Conservation (phyloP, 2,797 vertebrate species). For the Denticeps clupeoides region DNA sequence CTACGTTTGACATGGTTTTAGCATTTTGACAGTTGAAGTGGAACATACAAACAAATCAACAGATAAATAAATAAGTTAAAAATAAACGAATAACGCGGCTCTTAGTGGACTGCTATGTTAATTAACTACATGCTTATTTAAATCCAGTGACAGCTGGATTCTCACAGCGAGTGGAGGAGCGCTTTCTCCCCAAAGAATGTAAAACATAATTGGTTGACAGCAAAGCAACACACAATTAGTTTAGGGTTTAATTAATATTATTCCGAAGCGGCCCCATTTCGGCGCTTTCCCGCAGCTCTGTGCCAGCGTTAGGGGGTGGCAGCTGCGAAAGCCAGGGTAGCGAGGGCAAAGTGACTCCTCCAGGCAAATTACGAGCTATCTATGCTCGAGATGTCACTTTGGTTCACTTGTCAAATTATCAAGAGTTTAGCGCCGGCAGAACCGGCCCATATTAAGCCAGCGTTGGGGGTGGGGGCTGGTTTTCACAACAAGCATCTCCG, state of each 20-base stretch:
- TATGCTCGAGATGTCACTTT: constrained; percentile 14
- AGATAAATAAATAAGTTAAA: constrained; percentile 42
- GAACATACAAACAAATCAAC: too few relatives aligned
- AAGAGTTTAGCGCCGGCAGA: neutral
- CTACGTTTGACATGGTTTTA: too few relatives aligned
- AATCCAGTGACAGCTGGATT: constrained; percentile 62
- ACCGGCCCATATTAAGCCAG: too few relatives aligned
- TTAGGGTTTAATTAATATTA: constrained; percentile 62
- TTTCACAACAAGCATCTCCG: too few relatives aligned
- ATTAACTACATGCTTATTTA: constrained; percentile 67
- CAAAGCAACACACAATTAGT: constrained; percentile 62
- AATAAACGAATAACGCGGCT: constrained; percentile 50
- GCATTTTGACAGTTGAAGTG: too few relatives aligned
- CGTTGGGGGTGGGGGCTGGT: too few relatives aligned
- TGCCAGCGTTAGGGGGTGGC: constrained; percentile 22
- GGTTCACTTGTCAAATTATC: constrained; percentile 20
- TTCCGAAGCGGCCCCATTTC: constrained; percentile 41
- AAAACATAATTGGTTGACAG: constrained; percentile 59
- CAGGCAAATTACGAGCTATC: constrained; percentile 18
- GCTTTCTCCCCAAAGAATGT: constrained; percentile 46
- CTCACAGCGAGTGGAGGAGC: constrained; percentile 47
- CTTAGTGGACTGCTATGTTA: constrained; percentile 56
- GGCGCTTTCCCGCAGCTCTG: constrained; percentile 31
- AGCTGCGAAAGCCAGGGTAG: constrained; percentile 21
- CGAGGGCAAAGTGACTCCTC: constrained; percentile 2